Evolutionary conservation across 1,140 invertebrate species (phyloP).

Genomic region (Papilio polytes): DNA sequence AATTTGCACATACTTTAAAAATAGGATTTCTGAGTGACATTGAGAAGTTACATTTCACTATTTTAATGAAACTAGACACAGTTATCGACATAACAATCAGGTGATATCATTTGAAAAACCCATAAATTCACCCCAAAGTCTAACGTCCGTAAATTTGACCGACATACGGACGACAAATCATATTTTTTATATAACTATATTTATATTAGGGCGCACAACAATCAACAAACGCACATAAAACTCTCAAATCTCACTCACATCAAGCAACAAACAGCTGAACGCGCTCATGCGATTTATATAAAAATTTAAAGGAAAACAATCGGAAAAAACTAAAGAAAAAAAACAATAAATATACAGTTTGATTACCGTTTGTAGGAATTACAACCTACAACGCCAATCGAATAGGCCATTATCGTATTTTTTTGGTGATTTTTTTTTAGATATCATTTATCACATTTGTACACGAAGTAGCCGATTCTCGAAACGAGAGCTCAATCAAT

Average conservation of each 20-base stretch:
- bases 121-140: background rate
- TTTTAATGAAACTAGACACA: background rate
- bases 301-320: constrained; percentile 76
- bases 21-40: background rate
- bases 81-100: background rate
- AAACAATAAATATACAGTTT: constrained; percentile 60
- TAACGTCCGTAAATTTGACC: background rate
- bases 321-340: constrained; percentile 52
- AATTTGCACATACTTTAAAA: background rate
- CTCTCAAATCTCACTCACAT: constrained; percentile 62
- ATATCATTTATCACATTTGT: constrained; percentile 64
- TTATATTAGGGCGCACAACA: constrained; percentile 68
- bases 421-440: constrained; percentile 72
- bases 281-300: constrained; percentile 62
- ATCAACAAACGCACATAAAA: constrained; percentile 76
- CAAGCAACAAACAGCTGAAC: constrained; percentile 67
- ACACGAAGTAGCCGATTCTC: constrained; percentile 61
- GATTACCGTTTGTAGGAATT: constrained; percentile 59
- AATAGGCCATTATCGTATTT: constrained; percentile 70
- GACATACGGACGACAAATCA: constrained; percentile 4
- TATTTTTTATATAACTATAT: constrained; percentile 47
- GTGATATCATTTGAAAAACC: background rate
- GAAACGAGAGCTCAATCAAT: constrained; percentile 56
- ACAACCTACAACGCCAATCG: constrained; percentile 46
- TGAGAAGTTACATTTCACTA: background rate